Conservation (phyloP, 1,140 invertebrate genomes). For the Galendromus occidentalis region DNA sequence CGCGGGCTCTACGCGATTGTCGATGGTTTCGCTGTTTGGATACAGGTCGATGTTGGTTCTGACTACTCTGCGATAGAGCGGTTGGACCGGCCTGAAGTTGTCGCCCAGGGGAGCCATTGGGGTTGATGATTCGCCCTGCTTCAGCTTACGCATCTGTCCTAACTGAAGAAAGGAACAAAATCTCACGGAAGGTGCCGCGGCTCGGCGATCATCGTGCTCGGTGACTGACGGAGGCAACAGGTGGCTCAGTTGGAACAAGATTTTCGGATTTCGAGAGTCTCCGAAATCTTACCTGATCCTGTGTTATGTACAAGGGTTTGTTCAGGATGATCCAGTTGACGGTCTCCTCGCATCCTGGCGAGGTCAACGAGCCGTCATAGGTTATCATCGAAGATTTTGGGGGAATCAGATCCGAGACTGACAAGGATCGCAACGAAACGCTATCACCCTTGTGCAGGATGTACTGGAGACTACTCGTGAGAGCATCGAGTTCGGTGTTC, state of each 20-base stretch:
- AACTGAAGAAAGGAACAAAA: slow-evolving; percentile 41
- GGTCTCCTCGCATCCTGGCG: slow-evolving; percentile 42
- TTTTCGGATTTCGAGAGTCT: too few species aligned
- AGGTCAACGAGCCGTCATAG: slow-evolving; percentile 92
- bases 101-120: slow-evolving; percentile 76
- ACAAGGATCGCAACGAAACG: slow-evolving; percentile 47
- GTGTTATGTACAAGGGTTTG: slow-evolving; percentile 84
- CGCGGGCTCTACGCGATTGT: slow-evolving; percentile 43
- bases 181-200: too few species aligned
- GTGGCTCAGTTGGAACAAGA: too few species aligned
- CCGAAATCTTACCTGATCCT: slow-evolving; percentile 51
- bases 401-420: slow-evolving; percentile 59
- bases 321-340: slow-evolving; percentile 79
- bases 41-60: slow-evolving; percentile 94
- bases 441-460: slow-evolving; percentile 60
- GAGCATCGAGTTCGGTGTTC: slow-evolving; percentile 58
- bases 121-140: slow-evolving; percentile 57
- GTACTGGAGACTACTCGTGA: slow-evolving; percentile 65
- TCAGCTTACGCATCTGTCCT: slow-evolving; percentile 57
- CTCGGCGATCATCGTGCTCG: too few species aligned
- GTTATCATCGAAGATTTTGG: slow-evolving; percentile 78
- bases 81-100: slow-evolving; percentile 75
- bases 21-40: slow-evolving; percentile 29
- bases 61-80: slow-evolving; percentile 68
- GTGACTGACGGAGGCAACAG: too few species aligned